These are phyloP conservation scores for Nasonovia ribisnigri DNA, from an alignment of 2,888 invertebrate species.

Conservation along the genomic window DNA sequence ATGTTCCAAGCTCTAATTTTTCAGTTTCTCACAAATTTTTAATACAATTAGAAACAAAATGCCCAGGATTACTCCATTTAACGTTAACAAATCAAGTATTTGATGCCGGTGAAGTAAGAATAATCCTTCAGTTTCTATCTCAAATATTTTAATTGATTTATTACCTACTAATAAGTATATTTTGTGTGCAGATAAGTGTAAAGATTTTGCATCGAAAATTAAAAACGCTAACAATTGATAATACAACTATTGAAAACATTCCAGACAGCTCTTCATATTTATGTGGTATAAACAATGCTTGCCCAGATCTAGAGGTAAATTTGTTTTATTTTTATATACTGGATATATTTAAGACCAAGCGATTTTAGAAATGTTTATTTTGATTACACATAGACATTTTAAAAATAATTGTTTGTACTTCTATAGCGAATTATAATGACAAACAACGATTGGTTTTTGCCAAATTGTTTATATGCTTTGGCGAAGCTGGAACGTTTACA, in stretches of 20 bases:
- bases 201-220: constrained; percentile 49
- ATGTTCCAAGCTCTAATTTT: constrained; percentile 5
- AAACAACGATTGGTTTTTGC: constrained; percentile 81
- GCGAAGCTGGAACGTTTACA: constrained; percentile 78
- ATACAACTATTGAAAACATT: constrained; percentile 48
- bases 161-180: neutral
- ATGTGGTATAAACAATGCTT: constrained; percentile 73
- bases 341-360: neutral
- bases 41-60: constrained; percentile 51
- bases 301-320: constrained; percentile 73
- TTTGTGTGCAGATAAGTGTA: constrained; percentile 29
- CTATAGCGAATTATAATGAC: constrained; percentile 79
- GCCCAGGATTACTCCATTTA: constrained; percentile 33
- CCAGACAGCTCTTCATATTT: constrained; percentile 72
- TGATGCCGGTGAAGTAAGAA: constrained; percentile 45
- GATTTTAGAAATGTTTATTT: neutral
- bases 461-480: constrained; percentile 80
- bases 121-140: neutral
- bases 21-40: constrained; percentile 52
- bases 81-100: constrained; percentile 36
- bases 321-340: neutral
- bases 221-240: constrained; percentile 39
- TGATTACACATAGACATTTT: constrained; percentile 63
- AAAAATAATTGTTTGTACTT: constrained; percentile 64
- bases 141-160: neutral